These are phyloP conservation scores for Drosophila carrolli DNA, from an alignment of 1,140 invertebrate species.

Conservation along the genomic window DNA sequence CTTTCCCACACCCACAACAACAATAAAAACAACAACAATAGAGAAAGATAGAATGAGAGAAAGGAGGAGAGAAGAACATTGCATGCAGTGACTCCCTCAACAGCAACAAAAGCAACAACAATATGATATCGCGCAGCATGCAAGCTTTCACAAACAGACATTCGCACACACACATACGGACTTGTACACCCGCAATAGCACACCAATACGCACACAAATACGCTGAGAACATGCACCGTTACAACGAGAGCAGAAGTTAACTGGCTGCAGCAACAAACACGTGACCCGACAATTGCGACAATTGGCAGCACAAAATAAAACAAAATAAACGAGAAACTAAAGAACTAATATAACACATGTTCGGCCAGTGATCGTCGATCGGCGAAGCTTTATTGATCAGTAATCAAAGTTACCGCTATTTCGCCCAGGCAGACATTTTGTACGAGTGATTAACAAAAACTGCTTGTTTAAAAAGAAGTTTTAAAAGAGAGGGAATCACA, in stretches of 20 bases:
- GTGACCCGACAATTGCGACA: conserved; percentile 79
- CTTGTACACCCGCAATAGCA: conserved; percentile 6
- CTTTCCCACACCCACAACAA: conserved; percentile 72
- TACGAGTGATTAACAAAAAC: conserved; percentile 30
- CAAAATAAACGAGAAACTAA: conserved; percentile 36
- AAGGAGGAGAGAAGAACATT: conserved; percentile 33
- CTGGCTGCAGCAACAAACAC: conserved; percentile 74
- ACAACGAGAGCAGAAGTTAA: conserved; percentile 81
- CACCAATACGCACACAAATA: conserved; percentile 1
- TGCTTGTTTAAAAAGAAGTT: neutral
- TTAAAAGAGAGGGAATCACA: too few species aligned
- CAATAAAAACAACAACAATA: conserved; percentile 15
- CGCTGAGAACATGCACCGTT: conserved; percentile 67
- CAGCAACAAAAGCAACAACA: conserved; percentile 40
- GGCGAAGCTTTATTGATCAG: conserved; percentile 18
- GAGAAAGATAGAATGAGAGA: neutral
- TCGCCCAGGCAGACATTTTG: conserved; percentile 51
- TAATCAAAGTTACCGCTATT: conserved; percentile 23
- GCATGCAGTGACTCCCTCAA: conserved; percentile 73
- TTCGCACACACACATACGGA: conserved; percentile 35
- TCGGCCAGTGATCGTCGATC: conserved; percentile 17
- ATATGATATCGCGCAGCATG: conserved; percentile 76
- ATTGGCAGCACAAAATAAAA: conserved; percentile 65
- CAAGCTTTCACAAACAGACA: conserved; percentile 71
- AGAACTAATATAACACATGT: conserved; percentile 28